Evolutionary conservation across 2,888 invertebrate genomes (phyloP).

Genomic region (Agriopis marginaria): DNA sequence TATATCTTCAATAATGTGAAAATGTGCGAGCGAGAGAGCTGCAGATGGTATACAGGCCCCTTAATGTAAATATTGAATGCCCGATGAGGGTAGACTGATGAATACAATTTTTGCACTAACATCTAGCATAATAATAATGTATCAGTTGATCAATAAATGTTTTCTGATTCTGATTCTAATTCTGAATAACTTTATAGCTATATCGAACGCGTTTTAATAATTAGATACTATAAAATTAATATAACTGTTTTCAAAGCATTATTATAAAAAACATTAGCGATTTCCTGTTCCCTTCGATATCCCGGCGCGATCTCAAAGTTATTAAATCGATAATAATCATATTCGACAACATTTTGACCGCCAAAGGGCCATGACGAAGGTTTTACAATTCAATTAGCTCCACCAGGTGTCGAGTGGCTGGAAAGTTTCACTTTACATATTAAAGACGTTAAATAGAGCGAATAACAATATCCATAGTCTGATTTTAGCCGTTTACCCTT

Average conservation of each 20-base stretch:
- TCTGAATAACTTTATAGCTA: neutral
- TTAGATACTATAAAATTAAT: conserved; percentile 14
- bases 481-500: conserved; percentile 49
- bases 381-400: conserved; percentile 84
- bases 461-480: conserved; percentile 68
- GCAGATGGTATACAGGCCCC: no score
- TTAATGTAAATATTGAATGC: no score
- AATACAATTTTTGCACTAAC: no score
- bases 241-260: conserved; percentile 19
- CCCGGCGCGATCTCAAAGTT: conserved; percentile 70
- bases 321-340: conserved; percentile 79
- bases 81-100: no score
- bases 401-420: conserved; percentile 78
- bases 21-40: no score
- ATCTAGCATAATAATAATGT: no score
- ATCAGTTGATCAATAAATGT: no score
- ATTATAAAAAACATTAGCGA: conserved; percentile 54
- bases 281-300: conserved; percentile 62
- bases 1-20: no score
- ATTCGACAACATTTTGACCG: conserved; percentile 78
- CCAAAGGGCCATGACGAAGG: conserved; percentile 80
- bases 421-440: conserved; percentile 74
- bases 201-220: conserved; percentile 7
- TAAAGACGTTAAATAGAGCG: conserved; percentile 66
- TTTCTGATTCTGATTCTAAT: no score